These are phyloP conservation scores for Antigone vipio DNA, from an alignment of 2,113 vertebrate genomes.

Conservation along the genomic window DNA sequence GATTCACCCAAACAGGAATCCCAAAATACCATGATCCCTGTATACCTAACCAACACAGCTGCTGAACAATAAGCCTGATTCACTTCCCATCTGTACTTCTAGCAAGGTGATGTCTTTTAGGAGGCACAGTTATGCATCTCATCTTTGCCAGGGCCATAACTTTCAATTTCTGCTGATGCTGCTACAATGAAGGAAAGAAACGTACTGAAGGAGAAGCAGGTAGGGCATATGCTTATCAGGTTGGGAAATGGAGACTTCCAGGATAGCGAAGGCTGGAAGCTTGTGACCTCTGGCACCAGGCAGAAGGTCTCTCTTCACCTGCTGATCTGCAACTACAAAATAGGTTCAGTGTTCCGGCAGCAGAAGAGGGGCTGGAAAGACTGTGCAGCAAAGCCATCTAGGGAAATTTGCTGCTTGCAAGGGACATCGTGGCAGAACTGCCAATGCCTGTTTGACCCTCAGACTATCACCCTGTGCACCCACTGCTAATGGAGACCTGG, in stretches of 20 bases:
- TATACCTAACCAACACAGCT: neutral
- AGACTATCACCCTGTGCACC: neutral
- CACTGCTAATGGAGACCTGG: neutral
- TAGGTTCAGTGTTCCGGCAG: neutral
- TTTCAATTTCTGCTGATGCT: neutral
- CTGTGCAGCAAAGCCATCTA: neutral
- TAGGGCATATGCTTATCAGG: neutral
- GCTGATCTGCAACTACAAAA: neutral
- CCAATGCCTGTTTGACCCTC: neutral
- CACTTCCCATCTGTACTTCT: accelerated
- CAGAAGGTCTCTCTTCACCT: neutral
- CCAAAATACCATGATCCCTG: neutral
- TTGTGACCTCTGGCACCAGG: neutral
- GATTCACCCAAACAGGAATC: neutral
- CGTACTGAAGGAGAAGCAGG: neutral
- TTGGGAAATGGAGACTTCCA: neutral
- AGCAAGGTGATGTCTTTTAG: neutral
- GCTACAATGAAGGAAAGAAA: neutral
- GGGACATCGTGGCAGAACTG: neutral
- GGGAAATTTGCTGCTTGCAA: neutral
- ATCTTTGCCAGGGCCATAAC: neutral
- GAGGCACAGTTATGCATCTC: neutral
- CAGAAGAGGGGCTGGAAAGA: neutral
- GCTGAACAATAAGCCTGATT: neutral
- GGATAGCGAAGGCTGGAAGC: neutral